Evolutionary conservation across 2,888 invertebrate genomes (phyloP), one percentile per base, ranked within the genome.

Genomic region (Tetheella fluctuosa): DNA sequence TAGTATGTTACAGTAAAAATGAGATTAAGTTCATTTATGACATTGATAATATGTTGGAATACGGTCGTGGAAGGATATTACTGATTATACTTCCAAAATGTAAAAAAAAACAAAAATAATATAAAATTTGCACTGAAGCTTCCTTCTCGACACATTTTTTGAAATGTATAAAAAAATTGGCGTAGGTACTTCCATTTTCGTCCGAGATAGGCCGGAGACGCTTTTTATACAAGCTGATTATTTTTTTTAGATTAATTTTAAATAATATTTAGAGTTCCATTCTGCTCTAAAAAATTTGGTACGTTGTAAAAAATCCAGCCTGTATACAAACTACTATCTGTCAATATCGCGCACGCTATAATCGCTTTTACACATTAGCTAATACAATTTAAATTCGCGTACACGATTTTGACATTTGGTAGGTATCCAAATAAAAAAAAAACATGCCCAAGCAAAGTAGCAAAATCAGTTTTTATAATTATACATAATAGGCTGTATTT

Each of bases 401-500:
- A 48, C 48, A 48, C 48, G 48, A 48, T 48, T 48, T 17, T 48
- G 20, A 61, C 48, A 61, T 64, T 59, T 63, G 54, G 42, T 59
- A 48, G 54, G 42, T 59, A 48, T 64, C 68, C 63, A 60, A 67
- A 65, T 63, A 60, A 68, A 65, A 65, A 56, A 65, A 68, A 64
- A 20, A 48, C 7, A 48, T 42, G 17, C 42, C 42, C 65, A 65
- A 64, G 64, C 70, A 66, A 60, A 67, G 48, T 64, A 74, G 74
- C 62, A 67, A 67, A 70, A 74, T 72, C 69, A 65, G 73, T 81
- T 84, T 83, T 80, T 79, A 73, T 80, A 79, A 78, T 63, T 78
- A 89, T 83, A 86, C 71, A 85, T 79, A 83, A 84, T 48, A 48
- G 88, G 83, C 83, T 89, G 88, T 91, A 91, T 74, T 77, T 86